These are phyloP conservation scores for Caenorhabditis parvicauda DNA, from an alignment of 2,888 invertebrate species.

Conservation along the genomic window DNA sequence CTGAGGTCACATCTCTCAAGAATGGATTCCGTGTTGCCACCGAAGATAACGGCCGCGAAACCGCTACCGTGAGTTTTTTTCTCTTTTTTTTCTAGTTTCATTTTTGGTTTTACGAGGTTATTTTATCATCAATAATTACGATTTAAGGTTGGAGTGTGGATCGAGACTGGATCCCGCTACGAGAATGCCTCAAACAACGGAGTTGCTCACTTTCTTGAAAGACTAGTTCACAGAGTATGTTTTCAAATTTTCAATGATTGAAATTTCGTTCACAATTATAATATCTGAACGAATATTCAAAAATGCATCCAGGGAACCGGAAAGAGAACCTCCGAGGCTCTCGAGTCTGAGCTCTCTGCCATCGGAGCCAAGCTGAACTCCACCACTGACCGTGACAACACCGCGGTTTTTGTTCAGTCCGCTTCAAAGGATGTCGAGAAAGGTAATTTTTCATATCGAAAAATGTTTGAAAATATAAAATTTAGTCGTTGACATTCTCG, in stretches of 20 bases:
- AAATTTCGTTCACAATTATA: not conserved
- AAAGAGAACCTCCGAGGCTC: slow-evolving; percentile 48
- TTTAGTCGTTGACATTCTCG: slow-evolving; percentile 85
- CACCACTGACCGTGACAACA: slow-evolving; percentile 54
- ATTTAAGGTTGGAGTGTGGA: slow-evolving; percentile 77
- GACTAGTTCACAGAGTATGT: slow-evolving; percentile 87
- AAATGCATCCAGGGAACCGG: slow-evolving; percentile 46
- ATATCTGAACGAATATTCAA: too few relatives aligned
- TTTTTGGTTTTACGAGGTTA: not conserved
- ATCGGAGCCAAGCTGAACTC: slow-evolving; percentile 57
- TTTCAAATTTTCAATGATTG: not conserved
- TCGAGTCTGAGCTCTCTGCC: slow-evolving; percentile 53
- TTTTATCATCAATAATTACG: not conserved
- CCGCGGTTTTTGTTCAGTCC: slow-evolving; percentile 56
- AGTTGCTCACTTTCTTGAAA: slow-evolving; percentile 96
- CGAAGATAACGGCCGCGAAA: slow-evolving; percentile 91
- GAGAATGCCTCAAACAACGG: slow-evolving; percentile 92
- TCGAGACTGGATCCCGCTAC: slow-evolving; percentile 95
- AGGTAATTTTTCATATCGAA: slow-evolving; percentile 11
- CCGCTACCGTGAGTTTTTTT: slow-evolving; percentile 81
- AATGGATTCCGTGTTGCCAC: slow-evolving; percentile 91
- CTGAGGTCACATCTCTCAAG: slow-evolving; percentile 65
- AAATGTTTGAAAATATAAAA: not conserved
- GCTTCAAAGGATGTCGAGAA: slow-evolving; percentile 54
- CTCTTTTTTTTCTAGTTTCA: slow-evolving; percentile 7